These are phyloP conservation scores for Noctua fimbriata DNA, from an alignment of 2,888 invertebrate genomes.

Conservation along the genomic window DNA sequence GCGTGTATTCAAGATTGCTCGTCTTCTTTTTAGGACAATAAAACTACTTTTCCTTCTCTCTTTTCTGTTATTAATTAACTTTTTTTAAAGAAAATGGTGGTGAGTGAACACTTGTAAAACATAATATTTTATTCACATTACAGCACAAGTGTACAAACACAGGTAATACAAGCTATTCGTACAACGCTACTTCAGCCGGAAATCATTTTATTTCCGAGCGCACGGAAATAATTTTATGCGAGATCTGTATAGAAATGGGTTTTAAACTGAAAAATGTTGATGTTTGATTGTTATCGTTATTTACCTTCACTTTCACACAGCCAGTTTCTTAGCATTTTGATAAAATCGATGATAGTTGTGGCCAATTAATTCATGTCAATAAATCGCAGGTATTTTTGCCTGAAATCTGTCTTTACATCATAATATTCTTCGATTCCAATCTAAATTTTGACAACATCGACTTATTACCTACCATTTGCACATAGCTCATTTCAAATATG, in stretches of 20 bases:
- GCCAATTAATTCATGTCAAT: no score
- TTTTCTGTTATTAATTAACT: not conserved
- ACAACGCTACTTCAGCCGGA: conserved; percentile 35
- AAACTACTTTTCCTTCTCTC: not conserved
- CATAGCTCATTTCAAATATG: not conserved
- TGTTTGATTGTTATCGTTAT: conserved; percentile 11
- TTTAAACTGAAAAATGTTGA: conserved; percentile 30
- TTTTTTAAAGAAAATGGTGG: not conserved
- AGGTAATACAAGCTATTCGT: conserved; percentile 28
- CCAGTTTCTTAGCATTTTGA: not conserved
- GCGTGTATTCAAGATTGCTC: not conserved
- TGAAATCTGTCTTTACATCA: not conserved
- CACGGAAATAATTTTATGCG: conserved; percentile 42
- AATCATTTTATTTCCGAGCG: conserved; percentile 55
- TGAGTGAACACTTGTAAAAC: not conserved
- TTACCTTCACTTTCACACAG: not conserved
- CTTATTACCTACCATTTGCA: not conserved
- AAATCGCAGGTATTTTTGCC: not conserved
- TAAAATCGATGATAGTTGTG: no score
- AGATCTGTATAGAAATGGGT: conserved; percentile 36
- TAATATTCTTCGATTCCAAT: not conserved
- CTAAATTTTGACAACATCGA: not conserved
- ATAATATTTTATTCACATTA: conserved; percentile 25
- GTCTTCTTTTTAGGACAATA: not conserved
- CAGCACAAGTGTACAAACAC: conserved; percentile 38